Percentiles rank a stretch among this genome's conserved stretches.
These are phyloP conservation scores for Cryptotis parvus DNA, from an alignment of 2,113 vertebrate species.

Conservation along the genomic window DNA sequence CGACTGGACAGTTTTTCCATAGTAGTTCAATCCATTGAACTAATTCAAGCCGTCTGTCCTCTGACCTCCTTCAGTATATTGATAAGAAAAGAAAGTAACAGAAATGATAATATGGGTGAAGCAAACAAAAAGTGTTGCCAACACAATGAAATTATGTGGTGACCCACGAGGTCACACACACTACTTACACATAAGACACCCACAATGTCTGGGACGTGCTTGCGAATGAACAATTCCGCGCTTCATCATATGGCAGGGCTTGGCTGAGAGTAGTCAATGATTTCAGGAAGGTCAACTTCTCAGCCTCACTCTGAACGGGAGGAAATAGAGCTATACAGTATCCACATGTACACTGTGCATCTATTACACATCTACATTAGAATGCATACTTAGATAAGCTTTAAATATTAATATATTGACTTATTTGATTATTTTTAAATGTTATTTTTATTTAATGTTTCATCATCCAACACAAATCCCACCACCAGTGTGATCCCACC, in stretches of 20 bases:
- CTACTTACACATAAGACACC: constrained; percentile 72
- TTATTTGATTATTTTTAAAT: too few relatives aligned
- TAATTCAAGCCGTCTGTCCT: not conserved
- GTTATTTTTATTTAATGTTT: too few relatives aligned
- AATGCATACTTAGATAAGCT: too few relatives aligned
- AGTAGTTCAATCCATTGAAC: not conserved
- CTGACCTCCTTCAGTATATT: not conserved
- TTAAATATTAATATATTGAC: too few relatives aligned
- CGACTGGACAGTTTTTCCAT: not conserved
- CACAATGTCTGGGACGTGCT: constrained; percentile 64
- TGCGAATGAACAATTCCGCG: constrained; percentile 63
- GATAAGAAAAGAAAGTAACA: not conserved
- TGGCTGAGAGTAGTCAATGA: constrained; percentile 74
- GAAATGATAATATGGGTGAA: not conserved
- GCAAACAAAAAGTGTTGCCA: not conserved
- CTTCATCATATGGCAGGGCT: constrained; percentile 66
- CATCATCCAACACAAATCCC: too few relatives aligned
- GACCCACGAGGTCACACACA: not conserved
- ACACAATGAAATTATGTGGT: not conserved
- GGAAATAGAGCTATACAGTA: constrained; percentile 13
- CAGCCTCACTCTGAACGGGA: constrained; percentile 69
- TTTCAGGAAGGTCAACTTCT: constrained; percentile 74
- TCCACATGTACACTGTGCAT: too few relatives aligned
- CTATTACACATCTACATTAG: too few relatives aligned
- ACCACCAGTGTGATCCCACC: too few relatives aligned